Base-by-base conservation (phyloP, 2,797 vertebrate species). In the Okamejei kenojei region DNA sequence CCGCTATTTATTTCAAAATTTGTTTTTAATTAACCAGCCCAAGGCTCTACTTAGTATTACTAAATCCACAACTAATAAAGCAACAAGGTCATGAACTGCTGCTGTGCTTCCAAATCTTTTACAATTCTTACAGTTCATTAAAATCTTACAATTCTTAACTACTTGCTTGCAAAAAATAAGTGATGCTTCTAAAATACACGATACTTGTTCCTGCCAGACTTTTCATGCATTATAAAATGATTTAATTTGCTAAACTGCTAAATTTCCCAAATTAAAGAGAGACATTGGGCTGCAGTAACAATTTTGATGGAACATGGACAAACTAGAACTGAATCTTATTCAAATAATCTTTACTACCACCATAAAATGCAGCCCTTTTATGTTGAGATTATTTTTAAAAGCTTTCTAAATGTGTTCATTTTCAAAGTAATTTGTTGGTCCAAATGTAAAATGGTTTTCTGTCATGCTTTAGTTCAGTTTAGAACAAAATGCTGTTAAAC, bases 1-100 rank as follows among this genome's bases (percentile, higher is more conserved):
- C 13, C 68, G 32, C 61, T 88, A 45, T 88, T 88, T 68, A 88
- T 68, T 88, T 61, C 63, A 68, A 88, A 88, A n/a, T 90, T 32
- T 15, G 61, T 19, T 90, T 90, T 65, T 19, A 90, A 65, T 90
- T 90, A 92, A 76, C 23, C 26, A 54, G 71, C 10, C 23, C 8
- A 26, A 45, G 9, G 68, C 23, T 7, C 68, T 54, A 26, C 5
- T 92, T 73, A 58, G 90, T 92, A 54, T 92, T 76, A 76, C 38
- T 7, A 91, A 74, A 91, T 91, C 68, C 71, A 45, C 81, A 82
- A 54, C 26, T 58, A 58, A 23, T 74, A 73, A 11, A 91, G 88
- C 68, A 73, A 21, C 65, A 65, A 74, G 35, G 71, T 29, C 21
- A 71, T 29, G 68, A 92, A 92, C 35, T 54, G 9, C 23, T 91